These are phyloP conservation scores for Phalera bucephala DNA, from an alignment of 2,888 invertebrate genomes.

Conservation along the genomic window DNA sequence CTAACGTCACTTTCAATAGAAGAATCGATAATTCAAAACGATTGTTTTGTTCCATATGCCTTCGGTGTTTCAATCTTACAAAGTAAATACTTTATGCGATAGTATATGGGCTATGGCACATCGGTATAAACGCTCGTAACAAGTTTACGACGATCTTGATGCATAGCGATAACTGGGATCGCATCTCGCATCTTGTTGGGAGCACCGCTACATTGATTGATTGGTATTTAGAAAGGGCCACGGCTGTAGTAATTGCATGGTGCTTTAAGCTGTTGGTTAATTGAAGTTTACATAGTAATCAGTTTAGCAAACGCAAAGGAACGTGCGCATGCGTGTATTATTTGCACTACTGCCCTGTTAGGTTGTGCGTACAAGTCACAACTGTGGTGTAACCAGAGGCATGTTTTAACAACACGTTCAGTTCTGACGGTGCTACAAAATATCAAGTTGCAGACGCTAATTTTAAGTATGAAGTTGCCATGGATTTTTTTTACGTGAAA, in stretches of 20 bases:
- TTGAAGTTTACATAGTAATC: conserved; percentile 22
- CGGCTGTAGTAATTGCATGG: conserved; percentile 19
- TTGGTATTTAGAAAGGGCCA: conserved; percentile 38
- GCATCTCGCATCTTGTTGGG: conserved; percentile 34
- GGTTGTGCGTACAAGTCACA: not conserved
- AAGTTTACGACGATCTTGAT: conserved; percentile 44
- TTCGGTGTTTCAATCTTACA: conserved; percentile 16
- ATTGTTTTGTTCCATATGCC: conserved; percentile 5
- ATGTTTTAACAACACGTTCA: not conserved
- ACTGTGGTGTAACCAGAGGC: not conserved
- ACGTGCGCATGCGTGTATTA: not conserved
- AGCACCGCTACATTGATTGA: conserved; percentile 46
- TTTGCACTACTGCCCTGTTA: not conserved
- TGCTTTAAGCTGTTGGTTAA: conserved; percentile 25
- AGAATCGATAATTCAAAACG: conserved; percentile 7
- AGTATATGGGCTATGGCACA: conserved; percentile 17
- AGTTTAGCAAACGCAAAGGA: not conserved
- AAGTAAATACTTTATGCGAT: conserved; percentile 23
- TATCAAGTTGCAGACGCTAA: not conserved
- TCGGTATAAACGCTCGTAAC: conserved; percentile 43
- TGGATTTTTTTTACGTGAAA: too few relatives aligned
- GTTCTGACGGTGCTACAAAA: not conserved
- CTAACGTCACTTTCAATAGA: conserved; percentile 2
- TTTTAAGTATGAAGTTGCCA: too few relatives aligned
- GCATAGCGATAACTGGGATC: conserved; percentile 44